These are phyloP conservation scores for Sminthopsis crassicaudata DNA, from an alignment of 2,113 vertebrate genomes.

Conservation along the genomic window DNA sequence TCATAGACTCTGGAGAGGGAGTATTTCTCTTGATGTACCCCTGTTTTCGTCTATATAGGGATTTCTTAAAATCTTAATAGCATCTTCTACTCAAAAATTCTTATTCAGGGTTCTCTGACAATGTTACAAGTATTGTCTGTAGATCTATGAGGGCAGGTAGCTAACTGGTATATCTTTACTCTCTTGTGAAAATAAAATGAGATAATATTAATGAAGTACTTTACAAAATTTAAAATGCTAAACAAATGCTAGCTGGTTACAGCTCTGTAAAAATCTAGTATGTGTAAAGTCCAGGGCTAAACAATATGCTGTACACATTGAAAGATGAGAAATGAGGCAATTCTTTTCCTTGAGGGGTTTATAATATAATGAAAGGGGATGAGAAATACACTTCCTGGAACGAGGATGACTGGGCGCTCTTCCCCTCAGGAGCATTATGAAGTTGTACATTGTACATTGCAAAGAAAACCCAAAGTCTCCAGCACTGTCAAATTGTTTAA, in stretches of 20 bases:
- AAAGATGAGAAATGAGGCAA: not conserved
- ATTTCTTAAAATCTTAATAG: not conserved
- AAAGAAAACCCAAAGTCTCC: not conserved
- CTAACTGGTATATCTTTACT: not conserved
- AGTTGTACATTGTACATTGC: not conserved
- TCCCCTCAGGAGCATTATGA: not conserved
- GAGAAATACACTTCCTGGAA: not conserved
- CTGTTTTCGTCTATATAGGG: not conserved
- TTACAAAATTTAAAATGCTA: not conserved
- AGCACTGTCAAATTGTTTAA: not conserved
- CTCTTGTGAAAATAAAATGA: not conserved
- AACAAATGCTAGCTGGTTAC: not conserved
- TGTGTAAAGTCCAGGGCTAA: not conserved
- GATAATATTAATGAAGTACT: not conserved
- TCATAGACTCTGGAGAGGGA: not conserved
- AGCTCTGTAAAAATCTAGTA: not conserved
- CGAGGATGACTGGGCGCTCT: not conserved
- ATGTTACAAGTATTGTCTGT: not conserved
- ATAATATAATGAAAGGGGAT: not conserved
- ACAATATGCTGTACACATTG: not conserved
- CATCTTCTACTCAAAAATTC: not conserved
- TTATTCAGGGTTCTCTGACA: not conserved
- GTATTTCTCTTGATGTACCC: not conserved
- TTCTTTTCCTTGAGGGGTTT: not conserved
- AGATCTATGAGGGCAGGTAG: not conserved